These are phyloP conservation scores for Drosophila atripex DNA, from an alignment of 2,888 invertebrate species.

Conservation along the genomic window DNA sequence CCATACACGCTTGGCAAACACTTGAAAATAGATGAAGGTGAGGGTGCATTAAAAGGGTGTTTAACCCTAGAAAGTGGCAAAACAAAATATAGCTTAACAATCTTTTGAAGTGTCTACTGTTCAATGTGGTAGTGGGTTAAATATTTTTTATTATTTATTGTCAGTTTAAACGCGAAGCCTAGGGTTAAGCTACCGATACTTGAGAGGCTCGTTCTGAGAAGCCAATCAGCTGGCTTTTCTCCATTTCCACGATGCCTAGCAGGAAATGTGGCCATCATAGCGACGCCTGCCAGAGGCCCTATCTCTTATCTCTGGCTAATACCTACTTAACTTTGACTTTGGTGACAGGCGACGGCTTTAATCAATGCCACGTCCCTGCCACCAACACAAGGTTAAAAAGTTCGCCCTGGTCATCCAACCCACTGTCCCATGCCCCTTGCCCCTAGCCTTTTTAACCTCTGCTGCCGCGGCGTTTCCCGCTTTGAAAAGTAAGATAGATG, in stretches of 20 bases:
- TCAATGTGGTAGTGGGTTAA: background rate
- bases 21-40: conserved; percentile 5
- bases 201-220: conserved; percentile 37
- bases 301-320: conserved; percentile 50
- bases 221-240: conserved; percentile 62
- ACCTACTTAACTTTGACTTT: conserved; percentile 76
- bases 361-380: conserved; percentile 61
- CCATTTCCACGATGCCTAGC: conserved; percentile 46
- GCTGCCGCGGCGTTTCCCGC: background rate
- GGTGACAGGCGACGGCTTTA: conserved; percentile 65
- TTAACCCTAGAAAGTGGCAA: conserved; percentile 12
- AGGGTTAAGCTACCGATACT: conserved; percentile 25
- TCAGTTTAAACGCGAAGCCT: background rate
- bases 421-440: background rate
- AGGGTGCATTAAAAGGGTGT: background rate
- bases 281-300: conserved; percentile 20
- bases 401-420: conserved; percentile 30
- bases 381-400: conserved; percentile 57
- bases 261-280: conserved; percentile 41
- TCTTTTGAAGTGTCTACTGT: background rate
- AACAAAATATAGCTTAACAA: background rate
- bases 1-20: conserved; percentile 14
- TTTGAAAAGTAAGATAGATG: conserved; percentile 31
- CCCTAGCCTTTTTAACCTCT: background rate
- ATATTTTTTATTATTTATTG: background rate